Conservation (phyloP, 2,888 invertebrate genomes). For the Dastarcus helophoroides region DNA sequence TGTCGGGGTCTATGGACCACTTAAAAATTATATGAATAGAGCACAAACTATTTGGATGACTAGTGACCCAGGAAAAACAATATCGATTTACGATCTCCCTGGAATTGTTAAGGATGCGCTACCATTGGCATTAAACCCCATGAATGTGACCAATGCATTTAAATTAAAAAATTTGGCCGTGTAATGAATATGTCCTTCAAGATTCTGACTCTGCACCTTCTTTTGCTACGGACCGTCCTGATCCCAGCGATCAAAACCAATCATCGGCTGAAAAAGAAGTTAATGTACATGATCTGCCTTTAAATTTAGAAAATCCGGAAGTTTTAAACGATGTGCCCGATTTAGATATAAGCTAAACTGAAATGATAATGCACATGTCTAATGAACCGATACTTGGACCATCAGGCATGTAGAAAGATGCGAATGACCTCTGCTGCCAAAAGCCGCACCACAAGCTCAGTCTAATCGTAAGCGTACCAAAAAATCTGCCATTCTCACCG, state of each 20-base stretch:
- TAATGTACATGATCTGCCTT: no score
- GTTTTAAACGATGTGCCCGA: slow-evolving; percentile 3
- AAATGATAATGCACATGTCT: slow-evolving; percentile 3
- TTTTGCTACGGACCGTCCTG: slow-evolving; percentile 7
- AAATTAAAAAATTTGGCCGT: slow-evolving; percentile 6
- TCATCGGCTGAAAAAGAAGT: neutral
- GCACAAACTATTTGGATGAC: no score
- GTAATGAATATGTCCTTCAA: slow-evolving; percentile 6
- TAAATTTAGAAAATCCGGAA: slow-evolving; percentile 6
- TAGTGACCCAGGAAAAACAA: no score
- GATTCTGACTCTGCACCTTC: slow-evolving; percentile 7
- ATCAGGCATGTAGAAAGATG: slow-evolving; percentile 5
- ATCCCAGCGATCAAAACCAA: neutral
- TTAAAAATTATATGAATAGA: no score
- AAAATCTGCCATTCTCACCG: slow-evolving; percentile 7
- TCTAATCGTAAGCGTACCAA: slow-evolving; percentile 4
- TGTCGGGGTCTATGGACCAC: no score
- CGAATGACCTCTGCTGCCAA: slow-evolving; percentile 6
- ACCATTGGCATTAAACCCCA: no score
- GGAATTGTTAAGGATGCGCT: no score
- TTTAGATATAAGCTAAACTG: no score
- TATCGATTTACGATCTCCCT: no score
- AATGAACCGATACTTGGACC: slow-evolving; percentile 7
- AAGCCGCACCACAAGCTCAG: slow-evolving; percentile 4
- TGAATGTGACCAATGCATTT: no score